These are phyloP conservation scores for Colletes gigas DNA, from an alignment of 1,140 invertebrate genomes.

Conservation along the genomic window DNA sequence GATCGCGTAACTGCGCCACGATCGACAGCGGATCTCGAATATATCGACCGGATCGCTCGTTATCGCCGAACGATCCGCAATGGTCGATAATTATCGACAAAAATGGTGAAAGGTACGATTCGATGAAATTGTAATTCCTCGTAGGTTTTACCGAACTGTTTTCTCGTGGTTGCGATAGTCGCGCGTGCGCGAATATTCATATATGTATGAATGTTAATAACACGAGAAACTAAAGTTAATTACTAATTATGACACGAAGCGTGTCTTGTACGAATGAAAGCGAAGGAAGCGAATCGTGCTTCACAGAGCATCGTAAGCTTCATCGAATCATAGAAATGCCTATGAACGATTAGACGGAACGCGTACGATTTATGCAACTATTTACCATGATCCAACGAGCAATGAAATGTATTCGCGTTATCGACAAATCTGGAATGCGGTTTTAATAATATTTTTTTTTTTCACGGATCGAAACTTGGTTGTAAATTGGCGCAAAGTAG, in stretches of 20 bases:
- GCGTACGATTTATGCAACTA: conserved; percentile 15
- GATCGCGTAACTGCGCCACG: conserved; percentile 22
- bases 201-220: neutral
- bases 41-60: neutral
- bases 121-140: neutral
- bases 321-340: conserved; percentile 22
- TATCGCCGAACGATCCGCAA: neutral
- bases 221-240: neutral
- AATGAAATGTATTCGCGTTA: conserved; percentile 45
- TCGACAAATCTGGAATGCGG: conserved; percentile 9
- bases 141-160: neutral
- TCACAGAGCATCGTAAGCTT: neutral
- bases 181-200: no score
- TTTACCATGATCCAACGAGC: conserved; percentile 11
- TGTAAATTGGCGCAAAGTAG: conserved; percentile 25
- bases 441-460: neutral
- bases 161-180: neutral
- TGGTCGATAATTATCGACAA: conserved; percentile 57
- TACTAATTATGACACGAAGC: conserved; percentile 21
- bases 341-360: conserved; percentile 18
- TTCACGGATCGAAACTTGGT: neutral
- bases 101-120: conserved; percentile 59
- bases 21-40: neutral
- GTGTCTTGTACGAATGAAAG: neutral
- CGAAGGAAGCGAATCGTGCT: no score